Conservation (phyloP, 2,888 invertebrate genomes). For the Electrophaes corylata region DNA sequence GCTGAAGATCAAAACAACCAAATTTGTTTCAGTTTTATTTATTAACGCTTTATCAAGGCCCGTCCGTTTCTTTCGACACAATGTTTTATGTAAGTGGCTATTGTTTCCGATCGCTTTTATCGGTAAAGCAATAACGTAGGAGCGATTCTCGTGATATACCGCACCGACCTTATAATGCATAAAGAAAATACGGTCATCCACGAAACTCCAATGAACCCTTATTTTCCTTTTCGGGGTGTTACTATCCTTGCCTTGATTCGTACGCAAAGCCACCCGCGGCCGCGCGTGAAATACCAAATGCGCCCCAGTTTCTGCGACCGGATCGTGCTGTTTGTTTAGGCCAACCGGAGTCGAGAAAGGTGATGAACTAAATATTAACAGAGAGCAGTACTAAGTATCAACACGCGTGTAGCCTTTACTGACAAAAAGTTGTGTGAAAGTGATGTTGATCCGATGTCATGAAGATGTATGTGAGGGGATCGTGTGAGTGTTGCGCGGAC, state of each 20-base stretch:
- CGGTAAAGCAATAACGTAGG: slow-evolving; percentile 69
- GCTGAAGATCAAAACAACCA: slow-evolving; percentile 54
- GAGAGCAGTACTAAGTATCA: slow-evolving; percentile 61
- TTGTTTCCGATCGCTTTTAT: slow-evolving; percentile 68
- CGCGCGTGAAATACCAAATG: slow-evolving; percentile 83
- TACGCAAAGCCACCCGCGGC: slow-evolving; percentile 74
- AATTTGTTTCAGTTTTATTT: slow-evolving; percentile 42
- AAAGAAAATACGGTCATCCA: slow-evolving; percentile 76
- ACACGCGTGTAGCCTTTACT: slow-evolving; percentile 56
- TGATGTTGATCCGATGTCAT: slow-evolving; percentile 57
- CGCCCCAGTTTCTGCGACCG: slow-evolving; percentile 78
- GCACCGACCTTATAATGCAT: slow-evolving; percentile 71
- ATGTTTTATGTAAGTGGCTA: slow-evolving; percentile 66
- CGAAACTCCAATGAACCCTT: slow-evolving; percentile 74
- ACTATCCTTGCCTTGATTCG: slow-evolving; percentile 78
- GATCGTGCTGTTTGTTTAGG: slow-evolving; percentile 81
- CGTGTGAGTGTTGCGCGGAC: slow-evolving; percentile 62
- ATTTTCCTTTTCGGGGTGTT: slow-evolving; percentile 79
- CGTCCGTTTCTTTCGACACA: slow-evolving; percentile 51
- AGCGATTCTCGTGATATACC: slow-evolving; percentile 69
- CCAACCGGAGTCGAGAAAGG: slow-evolving; percentile 65
- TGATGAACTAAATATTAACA: slow-evolving; percentile 75
- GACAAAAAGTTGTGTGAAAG: slow-evolving; percentile 49
- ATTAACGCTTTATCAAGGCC: slow-evolving; percentile 52
- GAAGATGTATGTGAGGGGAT: slow-evolving; percentile 50